These are phyloP conservation scores for Ganaspis sp. DNA, from an alignment of 1,140 invertebrate species.

Conservation along the genomic window DNA sequence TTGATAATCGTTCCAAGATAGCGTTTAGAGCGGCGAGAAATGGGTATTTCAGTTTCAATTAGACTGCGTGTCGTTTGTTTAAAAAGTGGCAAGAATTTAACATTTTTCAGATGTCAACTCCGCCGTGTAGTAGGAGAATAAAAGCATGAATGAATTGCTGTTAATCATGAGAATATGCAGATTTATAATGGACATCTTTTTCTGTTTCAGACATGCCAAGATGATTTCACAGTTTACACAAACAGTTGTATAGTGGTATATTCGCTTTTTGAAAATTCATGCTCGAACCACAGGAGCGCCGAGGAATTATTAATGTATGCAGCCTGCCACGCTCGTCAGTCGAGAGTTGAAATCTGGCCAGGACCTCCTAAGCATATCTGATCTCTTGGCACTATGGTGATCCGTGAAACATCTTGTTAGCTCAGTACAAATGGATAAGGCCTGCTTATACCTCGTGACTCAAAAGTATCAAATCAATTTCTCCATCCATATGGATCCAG, in stretches of 20 bases:
- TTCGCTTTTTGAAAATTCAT: conserved; percentile 51
- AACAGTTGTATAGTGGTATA: conserved; percentile 1
- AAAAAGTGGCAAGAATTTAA: not conserved
- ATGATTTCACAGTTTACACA: not conserved
- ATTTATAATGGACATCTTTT: conserved; percentile 22
- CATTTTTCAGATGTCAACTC: too few relatives aligned
- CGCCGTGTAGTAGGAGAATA: not conserved
- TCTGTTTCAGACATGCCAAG: conserved; percentile 12
- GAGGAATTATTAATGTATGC: conserved; percentile 72
- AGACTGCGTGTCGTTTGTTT: not conserved
- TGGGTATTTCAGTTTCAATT: not conserved
- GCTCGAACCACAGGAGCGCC: conserved; percentile 44
- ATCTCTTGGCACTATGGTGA: conserved; percentile 68
- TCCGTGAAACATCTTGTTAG: conserved; percentile 74
- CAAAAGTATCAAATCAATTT: conserved; percentile 37
- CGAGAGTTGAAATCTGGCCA: conserved; percentile 60
- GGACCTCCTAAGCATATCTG: conserved; percentile 67
- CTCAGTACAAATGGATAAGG: conserved; percentile 67
- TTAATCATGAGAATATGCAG: conserved; percentile 42
- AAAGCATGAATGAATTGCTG: conserved; percentile 16
- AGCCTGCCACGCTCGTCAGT: conserved; percentile 58
- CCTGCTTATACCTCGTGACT: conserved; percentile 46
- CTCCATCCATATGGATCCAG: conserved; percentile 11
- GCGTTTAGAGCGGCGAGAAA: too few relatives aligned
- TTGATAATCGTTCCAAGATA: too few relatives aligned